Conservation (phyloP, 2,113 vertebrate species). For the Podarcis muralis region DNA sequence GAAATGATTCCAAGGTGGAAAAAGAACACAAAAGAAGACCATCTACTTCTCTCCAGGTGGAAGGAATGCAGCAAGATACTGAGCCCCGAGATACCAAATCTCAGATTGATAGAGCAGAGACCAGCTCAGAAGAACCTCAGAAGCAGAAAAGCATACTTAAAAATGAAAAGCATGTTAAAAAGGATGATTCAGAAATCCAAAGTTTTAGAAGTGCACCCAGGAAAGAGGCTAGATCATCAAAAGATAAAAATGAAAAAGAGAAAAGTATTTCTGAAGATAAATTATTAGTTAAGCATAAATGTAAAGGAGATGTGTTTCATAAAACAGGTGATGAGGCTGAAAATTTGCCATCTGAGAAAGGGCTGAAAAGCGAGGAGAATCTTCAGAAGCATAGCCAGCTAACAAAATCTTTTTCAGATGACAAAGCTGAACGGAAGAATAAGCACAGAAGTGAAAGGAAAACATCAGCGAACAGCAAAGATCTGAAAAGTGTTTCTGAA, state of each 20-base stretch:
- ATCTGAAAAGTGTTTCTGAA: constrained; percentile 77
- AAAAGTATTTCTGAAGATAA: constrained; percentile 83
- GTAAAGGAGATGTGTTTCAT: constrained; percentile 78
- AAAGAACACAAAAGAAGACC: constrained; percentile 79
- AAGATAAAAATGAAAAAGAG: constrained; percentile 88
- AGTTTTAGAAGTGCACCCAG: constrained; percentile 68
- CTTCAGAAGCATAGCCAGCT: constrained; percentile 76
- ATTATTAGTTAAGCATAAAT: constrained; percentile 76
- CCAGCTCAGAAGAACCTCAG: constrained; percentile 80
- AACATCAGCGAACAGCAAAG: constrained; percentile 73
- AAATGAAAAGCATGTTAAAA: constrained; percentile 84
- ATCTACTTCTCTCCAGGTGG: constrained; percentile 69
- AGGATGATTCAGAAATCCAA: constrained; percentile 77
- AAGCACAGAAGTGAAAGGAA: constrained; percentile 89
- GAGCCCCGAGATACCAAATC: constrained; percentile 80
- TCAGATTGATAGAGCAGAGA: constrained; percentile 82
- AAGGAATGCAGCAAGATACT: constrained; percentile 75
- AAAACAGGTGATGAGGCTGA: constrained; percentile 74
- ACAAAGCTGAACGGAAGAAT: constrained; percentile 87
- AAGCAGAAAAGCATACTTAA: constrained; percentile 82
- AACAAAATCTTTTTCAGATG: constrained; percentile 78
- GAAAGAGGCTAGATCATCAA: constrained; percentile 76
- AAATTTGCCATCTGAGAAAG: constrained; percentile 72
- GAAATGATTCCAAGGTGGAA: constrained; percentile 73
- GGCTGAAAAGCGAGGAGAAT: constrained; percentile 70